A percentile compares a stretch with the other conserved stretches of the same genome.
phyloP scores from a whole-genome alignment of 2,888 invertebrate species.

The Agrochola macilenta region DNA sequence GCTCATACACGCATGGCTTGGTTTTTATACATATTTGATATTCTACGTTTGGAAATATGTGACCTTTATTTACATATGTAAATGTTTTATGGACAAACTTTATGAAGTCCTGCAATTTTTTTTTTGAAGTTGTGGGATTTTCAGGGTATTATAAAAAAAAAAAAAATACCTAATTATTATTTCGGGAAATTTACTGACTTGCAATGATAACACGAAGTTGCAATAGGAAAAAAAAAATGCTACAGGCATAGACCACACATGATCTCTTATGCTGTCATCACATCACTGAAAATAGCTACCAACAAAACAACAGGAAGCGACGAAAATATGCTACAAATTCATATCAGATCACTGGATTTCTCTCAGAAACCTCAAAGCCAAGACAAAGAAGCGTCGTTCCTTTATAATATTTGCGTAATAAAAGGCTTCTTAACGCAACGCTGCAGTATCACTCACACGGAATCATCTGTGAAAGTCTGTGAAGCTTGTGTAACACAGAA shows the following conservation, averaged over 20 bases:
- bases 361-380: constrained; percentile 31
- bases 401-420: constrained; percentile 42
- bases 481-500: constrained; percentile 17
- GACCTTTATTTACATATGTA: background rate
- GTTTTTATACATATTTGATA: constrained; percentile 13
- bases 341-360: constrained; percentile 21
- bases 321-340: constrained; percentile 17
- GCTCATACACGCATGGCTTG: constrained; percentile 26
- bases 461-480: constrained; percentile 26
- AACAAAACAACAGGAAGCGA: background rate
- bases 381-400: constrained; percentile 28
- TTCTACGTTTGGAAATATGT: constrained; percentile 20
- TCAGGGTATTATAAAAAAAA: background rate
- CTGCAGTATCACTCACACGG: constrained; percentile 35
- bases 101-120: no score
- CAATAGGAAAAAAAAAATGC: background rate
- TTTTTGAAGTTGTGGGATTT: no score
- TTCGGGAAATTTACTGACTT: no score
- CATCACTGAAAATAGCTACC: background rate
- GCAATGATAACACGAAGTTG: background rate
- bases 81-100: background rate
- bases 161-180: background rate
- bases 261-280: background rate
- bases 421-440: constrained; percentile 36
- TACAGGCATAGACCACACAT: background rate